Evolutionary conservation across 2,888 invertebrate species (phyloP), one percentile per base, ranked within the genome.

Genomic region (Zaprionus bogoriensis): DNA sequence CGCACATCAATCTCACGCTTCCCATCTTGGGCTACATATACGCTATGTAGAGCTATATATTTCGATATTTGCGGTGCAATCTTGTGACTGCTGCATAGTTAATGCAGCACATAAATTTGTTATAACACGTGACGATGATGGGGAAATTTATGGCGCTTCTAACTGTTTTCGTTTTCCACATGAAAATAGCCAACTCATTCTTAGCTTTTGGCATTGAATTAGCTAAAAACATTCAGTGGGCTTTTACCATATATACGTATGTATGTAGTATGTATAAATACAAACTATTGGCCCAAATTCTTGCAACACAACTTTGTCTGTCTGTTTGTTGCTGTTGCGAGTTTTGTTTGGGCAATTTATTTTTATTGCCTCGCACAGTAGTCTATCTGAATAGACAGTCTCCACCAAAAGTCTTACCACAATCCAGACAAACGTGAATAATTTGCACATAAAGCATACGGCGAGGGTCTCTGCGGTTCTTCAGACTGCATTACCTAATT

Each of bases 1-100:
- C 70, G 63, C 55, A 65, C 84, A 79, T 84, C 81, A 74, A 84
- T 79, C 79, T 64, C 44, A n/a, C 7, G 71, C n/a, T n/a, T 62
- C 60, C 51, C 65, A 51, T 19, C 53, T 47, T 58, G 50, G 42
- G 69, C 42, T 61, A 54, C 47, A 55, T 63, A 51, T 46, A 54
- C 52, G 55, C 41, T 27, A 54, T 42, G 54, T 59, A 60, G 23
- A 32, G 36, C 44, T 48, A 65, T 54, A 55, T 67, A 36, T 10
- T 55, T 30, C 41, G 20, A 53, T 55, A 39, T 46, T 48, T 73
- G 32, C 51, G 57, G 52, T 67, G 67, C 41, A 50, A 62, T 78
- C 79, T 78, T 69, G 69, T 82, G 79, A 81, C 69, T 81, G 47
- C 52, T 70, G 76, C 46, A 66, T 54, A 67, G 32, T 9, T 2